Evolutionary conservation across 2,797 vertebrate species (phyloP), one percentile per base, ranked within the genome.

Genomic region (Rhinatrema bivittatum): DNA sequence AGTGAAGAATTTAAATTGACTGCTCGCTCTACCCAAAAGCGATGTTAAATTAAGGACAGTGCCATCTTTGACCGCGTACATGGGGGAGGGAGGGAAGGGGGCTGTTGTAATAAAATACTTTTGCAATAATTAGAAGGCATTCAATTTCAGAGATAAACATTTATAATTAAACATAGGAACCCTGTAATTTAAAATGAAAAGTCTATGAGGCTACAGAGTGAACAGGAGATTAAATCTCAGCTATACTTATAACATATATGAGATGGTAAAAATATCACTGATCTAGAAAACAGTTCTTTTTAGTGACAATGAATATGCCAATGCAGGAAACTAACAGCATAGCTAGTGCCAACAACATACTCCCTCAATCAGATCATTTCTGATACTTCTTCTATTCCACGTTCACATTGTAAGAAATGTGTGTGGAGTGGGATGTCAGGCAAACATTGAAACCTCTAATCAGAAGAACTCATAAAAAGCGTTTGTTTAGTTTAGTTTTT

Each of bases 181-280:
- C 76, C 72, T 75, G 22, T 75, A 75, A 82, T 81, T 82, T 79
- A 72, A 80, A 80, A 77, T 74, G 69, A 72, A 82, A 82, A 77
- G 74, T 68, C 79, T 74, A 68, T 61, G 73, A 63, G 80, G 63
- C 68, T 75, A 36, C 45, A 54, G 45, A n/a, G n/a, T n/a, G n/a
- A 47, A 40, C 60, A 55, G 52, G 58, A 59, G 67, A 54, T 72
- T 70, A 77, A 76, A 76, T 68, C 70, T 78, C 70, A 76, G 65
- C 48, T 65, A 61, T 49, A 70, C 71, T 66, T 77, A 77, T 80
- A 78, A 80, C 69, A 62, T 60, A 70, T 77, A 72, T 80, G 74
- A 73, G 64, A 78, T 80, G 74, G 77, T 76, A 39, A 47, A 70
- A 68, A 68, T 77, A 72, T 70, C 69, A 62, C 52, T 51, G 50